Evolutionary conservation across 2,797 vertebrate species (phyloP), one percentile per base, ranked within the genome.

Genomic region (Sebastes itinus): DNA sequence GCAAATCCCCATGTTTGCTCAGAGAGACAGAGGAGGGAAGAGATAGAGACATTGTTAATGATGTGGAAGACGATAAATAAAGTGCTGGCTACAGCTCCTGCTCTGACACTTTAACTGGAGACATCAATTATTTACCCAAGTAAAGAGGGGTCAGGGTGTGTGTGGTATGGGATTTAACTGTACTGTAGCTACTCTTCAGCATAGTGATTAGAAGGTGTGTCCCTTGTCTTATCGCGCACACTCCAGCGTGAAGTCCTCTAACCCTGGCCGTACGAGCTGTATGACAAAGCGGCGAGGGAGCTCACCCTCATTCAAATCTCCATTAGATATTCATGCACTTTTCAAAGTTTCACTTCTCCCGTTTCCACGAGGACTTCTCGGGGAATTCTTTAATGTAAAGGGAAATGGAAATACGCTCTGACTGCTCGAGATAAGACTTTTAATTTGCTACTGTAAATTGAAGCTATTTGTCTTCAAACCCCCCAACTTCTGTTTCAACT

Each of bases 381-480:
- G 65, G 83, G 89, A 88, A 79, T 92, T 92, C 75, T 92, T 93
- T 91, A 92, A 93, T 91, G 90, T 87, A 88, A 93, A 88, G 85
- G 88, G 91, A 92, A 93, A 93, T 92, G 84, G 88, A 92, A 94
- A 88, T 90, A 54, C 23, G 71, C 84, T 87, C 91, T 91, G 92
- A 94, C 92, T 89, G 87, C 82, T 76, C 80, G 27, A 90, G 92
- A 94, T 94, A 94, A 94, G 92, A 84, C 89, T 92, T 93, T 92
- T 94, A 94, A 94, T 95, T 94, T 94, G 90, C 90, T 89, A 87
- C 92, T 94, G 92, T 94, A 94, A 94, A 94, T 94, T 94, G 90
- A 92, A 92, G 92, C 93, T 93, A 93, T 92, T 94, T 94, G 93
- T 94, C 93, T 94, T 94, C 87, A 92, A 93, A 93, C 91, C 82